phyloP scores from a whole-genome alignment of 2,888 invertebrate genomes.

The Timema podura region DNA sequence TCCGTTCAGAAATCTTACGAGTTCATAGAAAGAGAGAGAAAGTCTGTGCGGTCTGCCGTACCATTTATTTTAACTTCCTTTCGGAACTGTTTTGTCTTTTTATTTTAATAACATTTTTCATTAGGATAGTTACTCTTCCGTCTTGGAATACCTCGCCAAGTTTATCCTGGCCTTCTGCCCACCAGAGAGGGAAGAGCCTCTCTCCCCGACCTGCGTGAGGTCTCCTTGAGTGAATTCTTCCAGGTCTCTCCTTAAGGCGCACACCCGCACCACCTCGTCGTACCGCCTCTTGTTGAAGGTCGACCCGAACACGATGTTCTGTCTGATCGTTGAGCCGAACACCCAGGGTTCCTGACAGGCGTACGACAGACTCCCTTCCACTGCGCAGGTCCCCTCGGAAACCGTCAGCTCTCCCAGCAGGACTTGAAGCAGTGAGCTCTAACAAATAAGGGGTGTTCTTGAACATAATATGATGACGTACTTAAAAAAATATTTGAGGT shows the following conservation, averaged over 20 bases:
- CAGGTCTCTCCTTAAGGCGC: conserved; percentile 64
- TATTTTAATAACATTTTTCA: too few species aligned
- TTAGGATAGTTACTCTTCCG: too few species aligned
- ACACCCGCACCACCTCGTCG: conserved; percentile 53
- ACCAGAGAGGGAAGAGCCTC: conserved; percentile 72
- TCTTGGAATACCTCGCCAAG: conserved; percentile 53
- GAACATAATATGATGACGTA: too few species aligned
- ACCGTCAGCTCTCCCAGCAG: conserved; percentile 71
- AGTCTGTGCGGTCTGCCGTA: too few species aligned
- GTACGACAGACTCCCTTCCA: conserved; percentile 64
- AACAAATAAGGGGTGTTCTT: too few species aligned
- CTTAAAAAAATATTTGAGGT: too few species aligned
- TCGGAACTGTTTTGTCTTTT: too few species aligned
- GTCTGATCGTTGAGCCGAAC: conserved; percentile 63
- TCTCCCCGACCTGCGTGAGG: conserved; percentile 69
- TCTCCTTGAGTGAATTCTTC: conserved; percentile 68
- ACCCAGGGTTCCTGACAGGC: conserved; percentile 80
- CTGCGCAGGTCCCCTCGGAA: conserved; percentile 54
- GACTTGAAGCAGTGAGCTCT: conserved; percentile 60
- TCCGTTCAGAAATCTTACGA: too few species aligned
- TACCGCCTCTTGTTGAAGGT: conserved; percentile 53
- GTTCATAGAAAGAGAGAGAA: too few species aligned
- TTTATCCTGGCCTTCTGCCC: conserved; percentile 78
- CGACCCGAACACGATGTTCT: conserved; percentile 76
- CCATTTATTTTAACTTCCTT: too few species aligned